Percentiles rank a stretch among this genome's conserved stretches.
phyloP scores from a whole-genome alignment of 2,113 vertebrate genomes.

The Triplophysa rosa region DNA sequence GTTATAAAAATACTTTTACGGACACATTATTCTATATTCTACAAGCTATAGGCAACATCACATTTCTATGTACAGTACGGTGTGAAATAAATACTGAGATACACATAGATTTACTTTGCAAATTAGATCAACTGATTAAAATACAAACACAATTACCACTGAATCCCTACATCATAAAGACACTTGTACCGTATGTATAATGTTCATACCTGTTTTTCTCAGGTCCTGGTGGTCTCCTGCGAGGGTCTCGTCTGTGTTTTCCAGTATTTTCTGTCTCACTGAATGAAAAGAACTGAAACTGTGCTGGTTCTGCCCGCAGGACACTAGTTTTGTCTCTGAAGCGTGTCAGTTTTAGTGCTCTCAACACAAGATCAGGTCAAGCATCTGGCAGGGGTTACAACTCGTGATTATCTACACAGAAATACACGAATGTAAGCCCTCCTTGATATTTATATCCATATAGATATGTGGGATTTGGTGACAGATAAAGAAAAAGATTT shows the following conservation, averaged over 20 bases:
- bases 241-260: slow-evolving; percentile 2
- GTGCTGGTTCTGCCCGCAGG: slow-evolving; percentile 40
- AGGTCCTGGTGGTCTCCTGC: not conserved
- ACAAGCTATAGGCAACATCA: too few species aligned
- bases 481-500: too few species aligned
- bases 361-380: slow-evolving; percentile 32
- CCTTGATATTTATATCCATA: not conserved
- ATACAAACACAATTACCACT: too few species aligned
- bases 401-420: slow-evolving; percentile 13
- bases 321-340: slow-evolving; percentile 38
- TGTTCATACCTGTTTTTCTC: not conserved
- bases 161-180: not conserved
- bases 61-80: too few species aligned
- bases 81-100: too few species aligned
- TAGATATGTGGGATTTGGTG: not conserved
- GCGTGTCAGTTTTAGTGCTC: slow-evolving; percentile 32
- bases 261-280: slow-evolving; percentile 19
- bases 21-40: too few species aligned
- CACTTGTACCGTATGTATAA: not conserved
- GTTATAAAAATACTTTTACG: too few species aligned
- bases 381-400: slow-evolving; percentile 8
- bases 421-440: not conserved
- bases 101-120: too few species aligned
- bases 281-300: slow-evolving; percentile 41
- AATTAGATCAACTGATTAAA: too few species aligned